Base-by-base conservation (phyloP, 2,797 vertebrate species). In the Darevskia nairensis region DNA sequence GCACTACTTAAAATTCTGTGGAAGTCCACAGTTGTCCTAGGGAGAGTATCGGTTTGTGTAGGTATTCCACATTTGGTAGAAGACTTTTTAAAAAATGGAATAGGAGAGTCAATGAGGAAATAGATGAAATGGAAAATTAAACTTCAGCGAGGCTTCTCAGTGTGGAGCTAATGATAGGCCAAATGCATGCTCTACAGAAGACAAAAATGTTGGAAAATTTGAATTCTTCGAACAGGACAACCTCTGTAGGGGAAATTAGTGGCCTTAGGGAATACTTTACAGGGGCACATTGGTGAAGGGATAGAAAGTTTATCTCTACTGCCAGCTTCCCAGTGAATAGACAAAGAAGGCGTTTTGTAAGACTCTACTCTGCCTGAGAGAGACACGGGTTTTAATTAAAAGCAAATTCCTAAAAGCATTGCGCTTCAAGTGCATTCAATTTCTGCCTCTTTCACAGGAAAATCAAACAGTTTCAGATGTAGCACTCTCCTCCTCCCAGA, bases 321-420 rank as follows among this genome's bases (percentile, higher is more conserved):
- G 6, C 68, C 39, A 64, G 68, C 29, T 64, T 80, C 68, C 59
- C n/a, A 82, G 15, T 68, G 46, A 76, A 25, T 79, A 80, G 39
- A 74, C 68, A 85, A 77, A 74, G 68, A 8, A 74, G 39, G 27
- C 17, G 15, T 25, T 85, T 79, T 72, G 83, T 39, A 85, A 29
- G 8, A 1, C 9, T 88, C 46, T 46, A 50, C 25, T 55, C 81
- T 72, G 64, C 82, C 75, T 25, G 13, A 41, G 75, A 78, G 61
- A 81, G 13, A 69, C 41, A 82, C 35, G 11, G 35, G 25, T 68
- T 88, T 89, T 89, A 85, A 89, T 89, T 89, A 85, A 85, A 88
- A 81, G 59, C n/a, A 10, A 81, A 76, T 89, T 85, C 71, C 78
- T 89, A 69, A 81, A 66, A 89, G 69, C 55, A 50, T 19, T 64